Evolutionary conservation across 1,140 invertebrate species (phyloP).

Genomic region (Calycopis cecrops): DNA sequence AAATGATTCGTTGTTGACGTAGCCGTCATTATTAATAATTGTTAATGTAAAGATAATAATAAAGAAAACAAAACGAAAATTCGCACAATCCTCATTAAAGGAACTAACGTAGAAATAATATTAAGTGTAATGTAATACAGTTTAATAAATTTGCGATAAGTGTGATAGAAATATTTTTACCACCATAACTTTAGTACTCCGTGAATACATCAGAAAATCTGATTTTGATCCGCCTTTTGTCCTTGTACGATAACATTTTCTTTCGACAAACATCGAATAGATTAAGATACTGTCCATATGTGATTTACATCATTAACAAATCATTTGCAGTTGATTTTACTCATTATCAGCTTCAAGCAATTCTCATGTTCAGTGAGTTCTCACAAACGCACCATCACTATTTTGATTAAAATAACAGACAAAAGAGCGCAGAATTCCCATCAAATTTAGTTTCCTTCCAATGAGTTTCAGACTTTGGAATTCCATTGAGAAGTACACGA

Average conservation of each 20-base stretch:
- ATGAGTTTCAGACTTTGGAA: too few relatives aligned
- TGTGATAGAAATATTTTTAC: conserved; percentile 41
- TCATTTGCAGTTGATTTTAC: too few relatives aligned
- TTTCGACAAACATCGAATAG: conserved; percentile 17
- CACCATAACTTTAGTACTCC: conserved; percentile 17
- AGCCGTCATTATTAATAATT: conserved; percentile 53
- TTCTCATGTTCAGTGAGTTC: too few relatives aligned
- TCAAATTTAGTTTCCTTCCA: too few relatives aligned
- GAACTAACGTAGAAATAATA: conserved; percentile 62
- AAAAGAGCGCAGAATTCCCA: too few relatives aligned
- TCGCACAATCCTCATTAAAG: conserved; percentile 68
- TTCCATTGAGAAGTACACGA: too few relatives aligned
- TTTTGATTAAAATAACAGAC: too few relatives aligned
- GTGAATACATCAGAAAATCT: conserved; percentile 27
- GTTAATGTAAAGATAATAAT: conserved; percentile 46
- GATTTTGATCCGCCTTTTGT: conserved; percentile 26
- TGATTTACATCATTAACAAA: not conserved
- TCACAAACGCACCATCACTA: too few relatives aligned
- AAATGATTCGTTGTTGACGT: conserved; percentile 50
- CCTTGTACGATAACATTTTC: not conserved
- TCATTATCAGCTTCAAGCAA: too few relatives aligned
- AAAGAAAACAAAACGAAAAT: conserved; percentile 55
- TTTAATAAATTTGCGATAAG: conserved; percentile 38
- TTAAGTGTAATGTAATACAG: conserved; percentile 50
- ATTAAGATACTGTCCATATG: conserved; percentile 1